Evolutionary conservation across 2,888 invertebrate genomes (phyloP).

Genomic region (Minunthozetes semirufus): DNA sequence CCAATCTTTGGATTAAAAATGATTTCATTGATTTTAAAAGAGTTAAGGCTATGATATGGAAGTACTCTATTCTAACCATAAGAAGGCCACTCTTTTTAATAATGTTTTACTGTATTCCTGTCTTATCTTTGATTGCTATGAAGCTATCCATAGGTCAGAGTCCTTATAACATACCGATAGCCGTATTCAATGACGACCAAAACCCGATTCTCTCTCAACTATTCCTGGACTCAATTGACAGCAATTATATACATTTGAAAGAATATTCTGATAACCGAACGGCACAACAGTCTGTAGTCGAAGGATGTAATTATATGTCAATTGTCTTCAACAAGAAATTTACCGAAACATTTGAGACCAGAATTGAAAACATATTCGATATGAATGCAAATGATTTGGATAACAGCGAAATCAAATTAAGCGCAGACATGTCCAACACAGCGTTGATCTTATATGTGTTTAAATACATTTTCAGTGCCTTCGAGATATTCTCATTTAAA

Average conservation of each 20-base stretch:
- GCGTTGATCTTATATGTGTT: conserved; percentile 55
- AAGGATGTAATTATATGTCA: conserved; percentile 78
- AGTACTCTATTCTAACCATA: conserved; percentile 46
- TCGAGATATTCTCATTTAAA: conserved; percentile 55
- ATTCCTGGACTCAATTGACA: conserved; percentile 3
- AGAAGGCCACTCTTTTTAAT: conserved; percentile 44
- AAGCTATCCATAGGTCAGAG: neutral
- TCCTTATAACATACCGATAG: conserved; percentile 9
- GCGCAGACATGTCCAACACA: conserved; percentile 84
- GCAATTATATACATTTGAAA: neutral
- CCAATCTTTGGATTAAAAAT: neutral
- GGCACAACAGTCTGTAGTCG: conserved; percentile 64
- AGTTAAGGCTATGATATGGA: conserved; percentile 44
- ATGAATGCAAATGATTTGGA: conserved; percentile 77
- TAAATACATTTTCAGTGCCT: conserved; percentile 75
- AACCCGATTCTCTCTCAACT: neutral
- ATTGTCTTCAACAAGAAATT: conserved; percentile 82
- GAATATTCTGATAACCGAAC: conserved; percentile 50
- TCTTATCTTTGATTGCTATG: neutral
- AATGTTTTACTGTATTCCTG: neutral
- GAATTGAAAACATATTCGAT: conserved; percentile 65
- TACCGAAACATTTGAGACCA: conserved; percentile 72
- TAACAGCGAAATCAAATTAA: conserved; percentile 76
- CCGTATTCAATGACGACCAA: conserved; percentile 1
- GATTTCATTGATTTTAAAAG: neutral